Evolutionary conservation across 2,113 vertebrate genomes (phyloP).

Genomic region (Vidua chalybeata): DNA sequence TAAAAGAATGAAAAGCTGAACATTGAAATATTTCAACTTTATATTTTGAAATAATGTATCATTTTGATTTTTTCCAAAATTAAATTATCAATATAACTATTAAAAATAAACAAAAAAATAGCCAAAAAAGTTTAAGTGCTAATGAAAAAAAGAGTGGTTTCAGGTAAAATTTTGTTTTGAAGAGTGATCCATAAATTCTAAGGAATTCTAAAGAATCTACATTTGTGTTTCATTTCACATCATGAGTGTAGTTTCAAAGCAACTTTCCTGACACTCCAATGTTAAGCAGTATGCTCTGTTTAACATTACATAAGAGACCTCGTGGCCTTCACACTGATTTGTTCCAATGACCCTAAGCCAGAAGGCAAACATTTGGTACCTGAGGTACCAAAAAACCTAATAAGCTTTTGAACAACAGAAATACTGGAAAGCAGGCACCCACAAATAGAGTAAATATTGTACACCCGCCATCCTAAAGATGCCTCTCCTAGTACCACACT

Average conservation of each 20-base stretch:
- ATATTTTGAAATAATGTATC: background rate
- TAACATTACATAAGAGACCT: background rate
- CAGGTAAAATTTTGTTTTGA: background rate
- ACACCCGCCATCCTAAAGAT: background rate
- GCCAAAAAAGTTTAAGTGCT: accelerated
- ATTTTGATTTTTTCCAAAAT: background rate
- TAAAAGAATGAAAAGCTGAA: background rate
- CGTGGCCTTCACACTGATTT: accelerated
- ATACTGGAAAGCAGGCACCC: background rate
- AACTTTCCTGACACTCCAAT: background rate
- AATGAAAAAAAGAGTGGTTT: background rate
- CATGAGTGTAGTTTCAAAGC: background rate
- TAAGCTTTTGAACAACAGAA: background rate
- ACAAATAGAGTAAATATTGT: background rate
- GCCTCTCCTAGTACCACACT: too few relatives aligned
- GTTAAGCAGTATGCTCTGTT: background rate
- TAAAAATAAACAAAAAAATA: background rate
- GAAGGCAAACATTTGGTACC: background rate
- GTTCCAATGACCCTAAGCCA: background rate
- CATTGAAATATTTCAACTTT: background rate
- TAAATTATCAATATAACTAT: background rate
- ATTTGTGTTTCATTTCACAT: background rate
- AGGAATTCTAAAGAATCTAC: background rate
- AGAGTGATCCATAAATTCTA: background rate
- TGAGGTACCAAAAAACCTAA: background rate